Conservation (phyloP, 2,113 vertebrate genomes). For the Recurvirostra avosetta region DNA sequence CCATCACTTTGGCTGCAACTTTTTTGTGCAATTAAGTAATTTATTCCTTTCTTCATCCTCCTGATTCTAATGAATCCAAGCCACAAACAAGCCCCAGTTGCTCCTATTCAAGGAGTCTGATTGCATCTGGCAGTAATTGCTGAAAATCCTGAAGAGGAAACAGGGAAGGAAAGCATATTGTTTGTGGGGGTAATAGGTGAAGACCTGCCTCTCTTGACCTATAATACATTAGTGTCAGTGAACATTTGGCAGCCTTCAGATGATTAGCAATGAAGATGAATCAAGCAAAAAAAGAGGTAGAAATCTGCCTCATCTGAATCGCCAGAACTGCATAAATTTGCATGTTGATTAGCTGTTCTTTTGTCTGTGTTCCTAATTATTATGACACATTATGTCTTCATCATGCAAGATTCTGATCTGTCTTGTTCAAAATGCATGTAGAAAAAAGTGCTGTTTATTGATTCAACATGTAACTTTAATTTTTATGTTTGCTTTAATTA, state of each 20-base stretch:
- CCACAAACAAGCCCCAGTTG: constrained; percentile 99
- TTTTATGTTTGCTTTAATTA: constrained; percentile 88
- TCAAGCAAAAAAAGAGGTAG: constrained; percentile 85
- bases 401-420: constrained; percentile 94
- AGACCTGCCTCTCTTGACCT: constrained; percentile 97
- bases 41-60: constrained; percentile 99
- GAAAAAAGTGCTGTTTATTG: constrained; percentile 87
- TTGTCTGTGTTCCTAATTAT: constrained; percentile 97
- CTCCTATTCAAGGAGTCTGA: constrained; percentile 99
- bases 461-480: constrained; percentile 89
- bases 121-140: constrained; percentile 99
- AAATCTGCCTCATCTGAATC: constrained; percentile 88
- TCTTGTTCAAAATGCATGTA: constrained; percentile 88
- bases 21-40: constrained; percentile 99
- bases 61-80: constrained; percentile 99
- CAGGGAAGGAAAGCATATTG: constrained; percentile 90
- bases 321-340: constrained; percentile 92
- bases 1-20: constrained; percentile 91
- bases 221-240: constrained; percentile 94
- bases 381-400: constrained; percentile 99
- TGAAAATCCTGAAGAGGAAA: constrained; percentile 93
- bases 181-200: constrained; percentile 92
- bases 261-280: constrained; percentile 92
- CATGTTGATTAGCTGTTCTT: constrained; percentile 94
- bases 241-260: constrained; percentile 89